These are phyloP conservation scores for Drosophila nigritarsus DNA, from an alignment of 2,888 invertebrate species.

Conservation along the genomic window DNA sequence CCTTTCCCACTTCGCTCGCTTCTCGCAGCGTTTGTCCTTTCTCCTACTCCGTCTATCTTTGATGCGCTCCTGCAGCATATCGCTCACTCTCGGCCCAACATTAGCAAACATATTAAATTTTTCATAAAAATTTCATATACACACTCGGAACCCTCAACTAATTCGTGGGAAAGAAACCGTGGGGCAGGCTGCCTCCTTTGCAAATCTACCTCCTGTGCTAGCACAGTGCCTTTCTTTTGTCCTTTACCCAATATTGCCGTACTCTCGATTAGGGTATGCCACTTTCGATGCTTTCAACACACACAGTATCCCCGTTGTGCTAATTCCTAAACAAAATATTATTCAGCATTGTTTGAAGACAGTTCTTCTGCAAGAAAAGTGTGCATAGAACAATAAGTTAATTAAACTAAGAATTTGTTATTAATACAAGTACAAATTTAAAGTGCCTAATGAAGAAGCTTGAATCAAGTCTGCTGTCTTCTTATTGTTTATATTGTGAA, in stretches of 20 bases:
- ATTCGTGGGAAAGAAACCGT: conserved; percentile 43
- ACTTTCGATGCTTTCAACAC: not conserved
- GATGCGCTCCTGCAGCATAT: not conserved
- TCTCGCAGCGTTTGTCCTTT: not conserved
- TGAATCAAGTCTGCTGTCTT: not conserved
- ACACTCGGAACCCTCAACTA: conserved; percentile 36
- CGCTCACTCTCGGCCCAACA: not conserved
- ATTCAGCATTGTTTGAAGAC: not conserved
- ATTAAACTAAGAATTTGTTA: not conserved
- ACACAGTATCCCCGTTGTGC: not conserved
- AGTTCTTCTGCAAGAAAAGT: not conserved
- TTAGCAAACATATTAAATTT: conserved; percentile 54
- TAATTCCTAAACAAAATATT: not conserved
- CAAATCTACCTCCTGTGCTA: no score
- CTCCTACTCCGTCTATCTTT: not conserved
- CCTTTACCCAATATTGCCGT: conserved; percentile 5
- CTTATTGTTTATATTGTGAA: not conserved
- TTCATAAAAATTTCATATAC: conserved; percentile 54
- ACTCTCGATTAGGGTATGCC: not conserved
- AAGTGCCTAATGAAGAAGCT: not conserved
- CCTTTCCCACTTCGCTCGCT: not conserved
- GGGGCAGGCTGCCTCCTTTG: conserved; percentile 8
- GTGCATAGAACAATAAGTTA: not conserved
- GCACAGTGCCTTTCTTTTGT: conserved; percentile 5
- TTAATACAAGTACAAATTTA: not conserved